A percentile compares a stretch with the other conserved stretches of the same genome.
Conservation (phyloP, 2,888 invertebrate genomes). For the Sesia bembeciformis region DNA sequence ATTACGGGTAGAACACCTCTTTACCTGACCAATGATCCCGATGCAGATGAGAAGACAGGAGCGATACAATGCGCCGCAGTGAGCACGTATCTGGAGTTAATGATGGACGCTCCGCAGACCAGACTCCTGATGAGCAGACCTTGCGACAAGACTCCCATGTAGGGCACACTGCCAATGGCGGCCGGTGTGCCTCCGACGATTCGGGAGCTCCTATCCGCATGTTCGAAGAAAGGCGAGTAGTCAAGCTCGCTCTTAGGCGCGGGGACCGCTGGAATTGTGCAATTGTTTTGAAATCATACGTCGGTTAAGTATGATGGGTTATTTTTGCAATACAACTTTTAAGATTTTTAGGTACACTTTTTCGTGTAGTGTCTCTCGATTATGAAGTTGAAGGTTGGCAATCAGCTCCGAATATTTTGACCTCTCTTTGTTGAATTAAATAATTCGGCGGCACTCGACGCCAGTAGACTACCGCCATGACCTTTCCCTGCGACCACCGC, state of each 20-base stretch:
- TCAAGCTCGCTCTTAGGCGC: constrained; percentile 20
- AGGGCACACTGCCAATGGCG: constrained; percentile 27
- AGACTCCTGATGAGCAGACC: constrained; percentile 27
- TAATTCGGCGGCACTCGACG: too few relatives aligned
- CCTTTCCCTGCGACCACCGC: too few relatives aligned
- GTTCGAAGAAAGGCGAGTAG: constrained; percentile 34
- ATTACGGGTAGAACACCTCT: too few relatives aligned
- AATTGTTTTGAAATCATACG: too few relatives aligned
- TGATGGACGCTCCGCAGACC: constrained; percentile 42
- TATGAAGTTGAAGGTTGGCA: too few relatives aligned
- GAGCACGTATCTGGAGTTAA: constrained; percentile 26
- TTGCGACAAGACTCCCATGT: constrained; percentile 37
- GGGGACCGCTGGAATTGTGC: constrained; percentile 29
- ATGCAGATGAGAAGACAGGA: constrained; percentile 20
- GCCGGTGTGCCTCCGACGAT: constrained; percentile 44
- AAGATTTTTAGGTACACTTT: too few relatives aligned
- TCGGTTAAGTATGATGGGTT: too few relatives aligned
- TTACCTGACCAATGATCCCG: not conserved
- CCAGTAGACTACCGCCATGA: too few relatives aligned
- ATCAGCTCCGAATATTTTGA: too few relatives aligned
- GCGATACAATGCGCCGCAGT: constrained; percentile 54
- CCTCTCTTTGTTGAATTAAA: too few relatives aligned
- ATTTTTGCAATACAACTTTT: too few relatives aligned
- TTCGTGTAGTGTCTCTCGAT: too few relatives aligned
- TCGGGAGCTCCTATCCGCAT: constrained; percentile 24